Evolutionary conservation across 2,113 vertebrate species (phyloP).

Genomic region (Cavia aperea): DNA sequence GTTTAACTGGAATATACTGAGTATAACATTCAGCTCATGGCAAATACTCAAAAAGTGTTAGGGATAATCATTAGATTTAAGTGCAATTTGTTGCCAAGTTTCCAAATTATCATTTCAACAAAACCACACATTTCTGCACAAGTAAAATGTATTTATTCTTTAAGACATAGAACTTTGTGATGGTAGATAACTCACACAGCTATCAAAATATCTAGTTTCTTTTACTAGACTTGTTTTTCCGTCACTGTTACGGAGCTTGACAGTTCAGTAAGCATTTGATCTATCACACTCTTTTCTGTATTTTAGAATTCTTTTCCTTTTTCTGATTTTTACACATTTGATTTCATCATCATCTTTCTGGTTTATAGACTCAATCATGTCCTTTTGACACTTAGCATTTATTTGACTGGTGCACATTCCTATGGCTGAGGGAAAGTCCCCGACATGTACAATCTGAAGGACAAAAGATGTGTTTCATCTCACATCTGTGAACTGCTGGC

Average conservation of each 20-base stretch:
- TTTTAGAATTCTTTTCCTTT: background rate
- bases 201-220: background rate
- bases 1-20: background rate
- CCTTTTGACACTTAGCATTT: background rate
- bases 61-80: background rate
- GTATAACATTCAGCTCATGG: background rate
- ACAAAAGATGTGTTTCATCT: background rate
- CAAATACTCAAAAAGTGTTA: background rate
- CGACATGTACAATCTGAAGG: background rate
- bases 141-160: conserved; percentile 1
- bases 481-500: background rate
- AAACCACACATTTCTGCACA: background rate
- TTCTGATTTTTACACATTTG: background rate
- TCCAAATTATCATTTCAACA: conserved; percentile 2
- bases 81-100: background rate
- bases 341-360: background rate
- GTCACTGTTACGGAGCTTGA: background rate
- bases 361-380: background rate
- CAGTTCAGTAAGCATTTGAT: background rate
- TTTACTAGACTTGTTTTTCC: background rate
- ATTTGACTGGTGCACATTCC: background rate
- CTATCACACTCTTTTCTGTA: background rate
- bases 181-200: background rate
- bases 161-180: background rate
- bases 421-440: background rate